These are phyloP conservation scores for Pristis pectinata DNA, from an alignment of 2,797 vertebrate genomes.

Conservation along the genomic window DNA sequence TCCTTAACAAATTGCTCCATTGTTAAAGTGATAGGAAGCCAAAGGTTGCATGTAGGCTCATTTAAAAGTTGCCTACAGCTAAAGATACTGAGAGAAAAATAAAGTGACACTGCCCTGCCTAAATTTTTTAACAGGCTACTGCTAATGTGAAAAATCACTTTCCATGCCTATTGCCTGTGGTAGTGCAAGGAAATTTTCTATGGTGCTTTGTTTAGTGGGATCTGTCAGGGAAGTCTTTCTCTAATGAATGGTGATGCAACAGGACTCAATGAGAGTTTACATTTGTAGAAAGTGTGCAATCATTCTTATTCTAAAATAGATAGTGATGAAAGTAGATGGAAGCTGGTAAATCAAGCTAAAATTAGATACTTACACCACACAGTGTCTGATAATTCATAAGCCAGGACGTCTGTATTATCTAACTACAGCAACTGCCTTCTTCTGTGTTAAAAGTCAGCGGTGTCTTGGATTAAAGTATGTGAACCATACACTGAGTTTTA, in stretches of 20 bases:
- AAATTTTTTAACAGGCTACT: conserved; percentile 68
- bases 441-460: neutral
- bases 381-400: neutral
- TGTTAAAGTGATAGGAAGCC: conserved; percentile 86
- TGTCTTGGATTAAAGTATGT: neutral
- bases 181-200: conserved; percentile 35
- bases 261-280: neutral
- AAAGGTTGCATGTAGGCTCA: conserved; percentile 99
- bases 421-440: neutral
- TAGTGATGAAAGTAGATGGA: neutral
- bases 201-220: conserved; percentile 32
- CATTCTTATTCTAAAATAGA: conserved; percentile 2
- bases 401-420: neutral
- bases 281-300: neutral
- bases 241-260: conserved; percentile 20
- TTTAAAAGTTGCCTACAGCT: conserved; percentile 87
- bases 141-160: conserved; percentile 46
- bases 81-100: conserved; percentile 44
- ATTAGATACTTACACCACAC: neutral
- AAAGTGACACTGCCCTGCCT: conserved; percentile 66
- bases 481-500: neutral
- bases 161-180: conserved; percentile 37
- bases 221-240: conserved; percentile 4
- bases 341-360: neutral
- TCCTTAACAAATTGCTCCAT: conserved; percentile 90